Base-by-base conservation (phyloP, 2,113 vertebrate genomes). In the Plecturocebus donacophilus region DNA sequence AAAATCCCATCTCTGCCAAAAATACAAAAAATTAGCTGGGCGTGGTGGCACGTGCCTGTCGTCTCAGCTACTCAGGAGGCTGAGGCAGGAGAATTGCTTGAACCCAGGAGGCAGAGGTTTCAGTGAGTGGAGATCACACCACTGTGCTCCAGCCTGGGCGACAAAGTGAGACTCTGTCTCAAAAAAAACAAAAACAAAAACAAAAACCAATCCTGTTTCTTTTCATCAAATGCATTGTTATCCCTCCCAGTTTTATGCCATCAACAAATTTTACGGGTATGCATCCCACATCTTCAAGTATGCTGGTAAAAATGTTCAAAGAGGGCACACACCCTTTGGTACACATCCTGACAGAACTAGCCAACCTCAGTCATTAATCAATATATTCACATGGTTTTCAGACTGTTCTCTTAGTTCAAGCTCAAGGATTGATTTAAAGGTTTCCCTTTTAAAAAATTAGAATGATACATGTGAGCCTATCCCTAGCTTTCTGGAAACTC, bases 201-300 rank as follows among this genome's bases (percentile, higher is more conserved):
- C 49, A 16, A 16, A 52, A 52, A 17, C 52, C 52, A 90, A 49
- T 40, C 85, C 38, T 76, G 25, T 61, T 88, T 76, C 35, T 93
- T 87, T 96, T 83, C 70, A 73, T 94, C 61, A 76, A n/a, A 80
- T 49, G 32, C n/a, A 49, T 84, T 82, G 40, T 54, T 86, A 71
- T 76, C 35, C 42, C 56, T 84, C 32, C 12, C 30, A 86, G 73
- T 68, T 81, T 79, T 70, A 47, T 5, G 4, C 49, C 17, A 95
- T 47, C 64, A 32, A 76, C 11, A 83, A 52, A n/a, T 52, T 64
- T 68, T n/a, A 77, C 0, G 16, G 58, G 49, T 52, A 45, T 8
- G 27, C n/a, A 25, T 42, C 27, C 71, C 2, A 19, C 11, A 23
- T 25, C 83, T 73, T 84, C 10, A 85, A 58, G 66, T 13, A 25